Evolutionary conservation across 2,888 invertebrate genomes (phyloP).

Genomic region (Drosophila anomalipes): DNA sequence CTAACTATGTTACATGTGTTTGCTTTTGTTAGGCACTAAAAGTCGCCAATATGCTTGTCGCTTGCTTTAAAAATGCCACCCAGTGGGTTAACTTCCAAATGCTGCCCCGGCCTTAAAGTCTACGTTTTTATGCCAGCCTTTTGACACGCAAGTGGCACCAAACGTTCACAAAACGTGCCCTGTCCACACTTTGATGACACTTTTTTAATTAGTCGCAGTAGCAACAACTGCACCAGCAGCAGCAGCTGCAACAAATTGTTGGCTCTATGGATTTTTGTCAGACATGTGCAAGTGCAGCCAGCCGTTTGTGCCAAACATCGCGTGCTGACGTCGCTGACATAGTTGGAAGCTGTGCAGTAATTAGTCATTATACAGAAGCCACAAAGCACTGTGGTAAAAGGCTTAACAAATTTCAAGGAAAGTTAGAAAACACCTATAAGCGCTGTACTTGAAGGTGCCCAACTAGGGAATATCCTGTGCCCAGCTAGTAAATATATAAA

Average conservation of each 20-base stretch:
- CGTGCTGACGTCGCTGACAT: slow-evolving; percentile 54
- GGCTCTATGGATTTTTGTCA: slow-evolving; percentile 30
- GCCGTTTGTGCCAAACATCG: slow-evolving; percentile 55
- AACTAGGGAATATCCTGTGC: neutral
- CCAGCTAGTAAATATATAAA: neutral
- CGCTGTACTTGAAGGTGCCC: neutral
- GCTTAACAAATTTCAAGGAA: neutral
- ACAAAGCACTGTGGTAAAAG: slow-evolving; percentile 31
- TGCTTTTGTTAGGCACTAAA: slow-evolving; percentile 37
- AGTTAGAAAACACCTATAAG: neutral
- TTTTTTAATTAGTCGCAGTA: slow-evolving; percentile 72
- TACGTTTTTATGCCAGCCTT: slow-evolving; percentile 69
- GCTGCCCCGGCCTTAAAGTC: slow-evolving; percentile 58
- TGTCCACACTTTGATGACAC: slow-evolving; percentile 79
- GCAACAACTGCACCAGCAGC: slow-evolving; percentile 5
- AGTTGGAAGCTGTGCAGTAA: slow-evolving; percentile 50
- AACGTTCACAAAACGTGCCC: slow-evolving; percentile 50
- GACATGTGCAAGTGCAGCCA: slow-evolving; percentile 30
- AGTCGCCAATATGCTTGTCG: slow-evolving; percentile 38
- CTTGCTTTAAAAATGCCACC: slow-evolving; percentile 49
- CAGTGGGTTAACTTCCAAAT: slow-evolving; percentile 48
- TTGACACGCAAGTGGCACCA: slow-evolving; percentile 68
- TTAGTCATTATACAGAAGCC: slow-evolving; percentile 49
- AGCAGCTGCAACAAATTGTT: slow-evolving; percentile 44
- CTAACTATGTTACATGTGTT: slow-evolving; percentile 55